Conservation (phyloP, 1,140 invertebrate species). For the Dendroctonus ponderosae region DNA sequence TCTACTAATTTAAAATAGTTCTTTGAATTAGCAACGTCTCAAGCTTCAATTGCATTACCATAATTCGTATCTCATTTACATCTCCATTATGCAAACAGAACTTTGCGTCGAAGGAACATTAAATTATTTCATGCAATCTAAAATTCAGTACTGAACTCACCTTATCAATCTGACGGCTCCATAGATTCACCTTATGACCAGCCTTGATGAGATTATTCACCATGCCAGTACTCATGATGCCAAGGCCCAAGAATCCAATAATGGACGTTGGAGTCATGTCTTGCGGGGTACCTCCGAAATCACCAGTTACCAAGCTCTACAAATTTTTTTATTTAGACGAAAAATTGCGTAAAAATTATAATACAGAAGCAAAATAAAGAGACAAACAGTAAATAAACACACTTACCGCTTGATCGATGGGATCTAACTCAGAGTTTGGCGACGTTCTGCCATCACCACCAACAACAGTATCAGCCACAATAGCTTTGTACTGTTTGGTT, state of each 20-base stretch:
- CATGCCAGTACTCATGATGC: slow-evolving; percentile 95
- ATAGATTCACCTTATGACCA: slow-evolving; percentile 89
- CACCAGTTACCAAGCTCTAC: slow-evolving; percentile 71
- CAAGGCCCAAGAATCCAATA: slow-evolving; percentile 93
- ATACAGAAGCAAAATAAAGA: background rate
- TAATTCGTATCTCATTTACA: too few relatives aligned
- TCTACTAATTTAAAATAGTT: too few relatives aligned
- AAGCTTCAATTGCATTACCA: too few relatives aligned
- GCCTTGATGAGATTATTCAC: slow-evolving; percentile 94
- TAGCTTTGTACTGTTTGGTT: slow-evolving; percentile 8
- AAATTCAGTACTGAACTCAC: slow-evolving; percentile 58
- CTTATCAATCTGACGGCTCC: slow-evolving; percentile 91
- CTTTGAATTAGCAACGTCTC: too few relatives aligned
- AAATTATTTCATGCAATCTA: too few relatives aligned
- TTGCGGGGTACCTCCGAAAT: slow-evolving; percentile 70
- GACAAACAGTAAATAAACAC: slow-evolving; percentile 2
- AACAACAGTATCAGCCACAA: slow-evolving; percentile 3
- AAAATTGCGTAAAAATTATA: background rate
- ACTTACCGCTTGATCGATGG: slow-evolving; percentile 3
- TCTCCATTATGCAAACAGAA: too few relatives aligned
- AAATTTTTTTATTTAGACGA: slow-evolving; percentile 1
- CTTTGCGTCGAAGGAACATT: too few relatives aligned
- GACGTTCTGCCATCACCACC: background rate
- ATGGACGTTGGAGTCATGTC: slow-evolving; percentile 63
- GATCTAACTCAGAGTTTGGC: background rate